Evolutionary conservation across 2,888 invertebrate species (phyloP).

Genomic region (Tromatobia lineatoria): DNA sequence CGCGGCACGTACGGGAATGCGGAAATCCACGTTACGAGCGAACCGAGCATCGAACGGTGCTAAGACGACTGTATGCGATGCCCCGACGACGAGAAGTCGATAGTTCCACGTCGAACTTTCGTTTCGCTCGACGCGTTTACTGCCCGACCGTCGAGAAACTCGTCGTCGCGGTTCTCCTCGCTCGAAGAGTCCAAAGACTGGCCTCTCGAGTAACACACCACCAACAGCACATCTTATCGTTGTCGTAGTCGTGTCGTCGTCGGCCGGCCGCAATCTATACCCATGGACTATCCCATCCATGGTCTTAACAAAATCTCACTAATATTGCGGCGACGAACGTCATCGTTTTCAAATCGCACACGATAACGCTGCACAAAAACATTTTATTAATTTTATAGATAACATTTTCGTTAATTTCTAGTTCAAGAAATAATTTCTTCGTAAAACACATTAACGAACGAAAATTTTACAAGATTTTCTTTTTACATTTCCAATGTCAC

Average conservation of each 20-base stretch:
- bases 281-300: background rate
- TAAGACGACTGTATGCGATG: constrained; percentile 27
- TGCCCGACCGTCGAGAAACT: constrained; percentile 18
- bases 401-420: no score
- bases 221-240: constrained; percentile 8
- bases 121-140: constrained; percentile 64
- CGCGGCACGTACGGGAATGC: constrained; percentile 59
- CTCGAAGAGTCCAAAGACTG: constrained; percentile 42
- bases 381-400: no score
- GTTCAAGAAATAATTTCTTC: no score
- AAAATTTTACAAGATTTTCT: no score
- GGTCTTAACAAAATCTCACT: background rate
- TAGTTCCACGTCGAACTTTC: constrained; percentile 59
- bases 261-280: background rate
- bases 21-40: constrained; percentile 50
- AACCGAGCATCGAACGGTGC: constrained; percentile 37
- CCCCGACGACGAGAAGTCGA: constrained; percentile 55
- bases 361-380: no score
- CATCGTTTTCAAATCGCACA: background rate
- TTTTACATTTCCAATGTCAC: no score
- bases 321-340: background rate
- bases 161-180: constrained; percentile 63
- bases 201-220: background rate
- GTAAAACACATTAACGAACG: no score
- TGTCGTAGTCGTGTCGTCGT: background rate